Evolutionary conservation across 2,888 invertebrate genomes (phyloP).

Genomic region (Stictocephala bisonia): DNA sequence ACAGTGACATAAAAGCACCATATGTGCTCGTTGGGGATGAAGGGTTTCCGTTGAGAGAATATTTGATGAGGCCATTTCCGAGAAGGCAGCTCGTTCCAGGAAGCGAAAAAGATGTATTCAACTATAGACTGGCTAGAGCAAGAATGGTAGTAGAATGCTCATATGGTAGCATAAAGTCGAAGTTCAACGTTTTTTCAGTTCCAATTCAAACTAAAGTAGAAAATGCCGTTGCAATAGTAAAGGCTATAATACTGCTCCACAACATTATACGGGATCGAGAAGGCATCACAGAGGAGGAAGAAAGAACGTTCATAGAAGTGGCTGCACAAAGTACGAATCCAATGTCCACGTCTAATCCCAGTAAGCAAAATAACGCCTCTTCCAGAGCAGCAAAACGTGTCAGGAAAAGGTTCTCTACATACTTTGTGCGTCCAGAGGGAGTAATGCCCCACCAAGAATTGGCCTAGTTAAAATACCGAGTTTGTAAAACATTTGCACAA

Average conservation of each 20-base stretch:
- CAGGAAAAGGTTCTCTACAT: conserved; percentile 11
- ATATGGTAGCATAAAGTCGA: neutral
- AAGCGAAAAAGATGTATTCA: conserved; percentile 1
- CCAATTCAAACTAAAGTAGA: conserved; percentile 4
- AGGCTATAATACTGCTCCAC: conserved; percentile 1
- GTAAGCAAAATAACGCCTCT: neutral
- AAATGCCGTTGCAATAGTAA: neutral
- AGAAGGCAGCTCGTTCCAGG: neutral
- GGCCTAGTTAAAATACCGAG: no score
- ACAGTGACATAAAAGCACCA: neutral
- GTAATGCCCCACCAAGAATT: no score
- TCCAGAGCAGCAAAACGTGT: neutral
- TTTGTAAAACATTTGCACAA: no score
- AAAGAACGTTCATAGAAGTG: neutral
- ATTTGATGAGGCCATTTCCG: conserved; percentile 9
- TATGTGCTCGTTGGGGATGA: conserved; percentile 17
- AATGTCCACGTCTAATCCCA: no score
- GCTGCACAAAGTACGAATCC: neutral
- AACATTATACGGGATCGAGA: conserved; percentile 41
- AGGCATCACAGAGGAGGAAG: conserved; percentile 26
- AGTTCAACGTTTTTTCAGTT: neutral
- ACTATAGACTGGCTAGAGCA: conserved; percentile 8
- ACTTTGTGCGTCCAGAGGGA: no score
- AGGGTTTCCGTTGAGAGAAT: neutral
- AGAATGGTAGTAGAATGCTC: no score